These are phyloP conservation scores for Resseliella maxima DNA, from an alignment of 2,888 invertebrate species.

Conservation along the genomic window DNA sequence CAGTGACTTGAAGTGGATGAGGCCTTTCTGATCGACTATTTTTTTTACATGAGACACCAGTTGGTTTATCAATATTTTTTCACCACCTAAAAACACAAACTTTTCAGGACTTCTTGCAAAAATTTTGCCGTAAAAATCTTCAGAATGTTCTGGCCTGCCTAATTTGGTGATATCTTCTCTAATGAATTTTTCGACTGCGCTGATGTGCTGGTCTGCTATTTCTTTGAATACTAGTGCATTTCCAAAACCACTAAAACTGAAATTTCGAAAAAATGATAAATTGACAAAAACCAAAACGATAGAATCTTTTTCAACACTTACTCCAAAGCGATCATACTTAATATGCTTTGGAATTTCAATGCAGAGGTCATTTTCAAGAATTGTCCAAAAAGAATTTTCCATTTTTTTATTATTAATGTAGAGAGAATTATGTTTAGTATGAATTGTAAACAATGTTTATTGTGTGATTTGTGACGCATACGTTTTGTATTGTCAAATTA, in stretches of 20 bases:
- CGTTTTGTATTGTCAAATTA: too few relatives aligned
- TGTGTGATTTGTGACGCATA: too few relatives aligned
- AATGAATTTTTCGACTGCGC: background rate
- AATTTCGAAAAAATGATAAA: background rate
- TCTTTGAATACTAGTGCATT: background rate
- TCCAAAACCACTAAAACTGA: background rate
- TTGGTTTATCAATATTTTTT: background rate
- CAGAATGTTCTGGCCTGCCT: background rate
- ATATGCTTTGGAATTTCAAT: slow-evolving; percentile 21
- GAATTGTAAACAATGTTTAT: too few relatives aligned
- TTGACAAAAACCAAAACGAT: background rate
- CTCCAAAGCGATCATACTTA: background rate
- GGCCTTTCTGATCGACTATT: background rate
- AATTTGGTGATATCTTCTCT: background rate
- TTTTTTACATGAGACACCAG: background rate
- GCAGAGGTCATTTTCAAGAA: background rate
- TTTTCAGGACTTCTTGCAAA: background rate
- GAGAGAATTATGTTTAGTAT: too few relatives aligned
- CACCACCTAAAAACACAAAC: background rate
- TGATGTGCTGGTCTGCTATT: background rate
- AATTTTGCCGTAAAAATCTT: background rate
- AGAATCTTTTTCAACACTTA: background rate
- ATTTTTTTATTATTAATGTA: background rate
- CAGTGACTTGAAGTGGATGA: background rate
- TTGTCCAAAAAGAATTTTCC: slow-evolving; percentile 1